Evolutionary conservation across 1,140 invertebrate genomes (phyloP), one percentile per base, ranked within the genome.

Genomic region (Cardiocondyla obscurior): DNA sequence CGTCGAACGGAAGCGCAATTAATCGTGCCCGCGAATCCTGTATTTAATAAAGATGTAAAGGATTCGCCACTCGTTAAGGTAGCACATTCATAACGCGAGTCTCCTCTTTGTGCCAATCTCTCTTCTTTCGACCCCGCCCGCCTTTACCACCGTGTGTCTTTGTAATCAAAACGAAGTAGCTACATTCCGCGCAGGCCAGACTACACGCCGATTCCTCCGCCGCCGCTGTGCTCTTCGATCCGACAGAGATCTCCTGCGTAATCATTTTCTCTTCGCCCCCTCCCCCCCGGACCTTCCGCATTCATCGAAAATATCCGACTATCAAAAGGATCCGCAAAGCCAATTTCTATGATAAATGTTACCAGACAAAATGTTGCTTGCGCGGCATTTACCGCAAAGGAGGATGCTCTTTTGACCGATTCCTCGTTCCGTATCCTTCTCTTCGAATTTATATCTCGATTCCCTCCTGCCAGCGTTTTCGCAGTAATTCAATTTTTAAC

Each of bases 311-410:
- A 53, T 69, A 42, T 53, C 49, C 14, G 46, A 79, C 74, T 69
- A 55, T 69, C 74, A 69, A 79, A 79, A 53, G 74, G 39, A 55
- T 39, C 33, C 22, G 74, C 62, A 55, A 53, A 69, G 22, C 74
- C 74, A 79, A 79, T 79, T 69, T 79, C 46, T 44, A 79, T 53
- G 74, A 79, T 79, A 79, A 79, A 79, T 55, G 62, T 79, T 79
- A 39, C 46, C 46, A 69, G 62, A 67, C 46, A 42, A 69, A n/a
- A 79, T 69, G 46, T 73, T 49, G 65, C 67, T 81, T 36, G 53
- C 55, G 39, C 28, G 30, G 53, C 51, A 19, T 36, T 58, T 84
- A 69, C 70, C 72, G 72, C 36, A 53, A 69, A 74, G 42, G 53
- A 70, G 65, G 19, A 25, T 42, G 19, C 36, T n/a, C 58, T 62